Base-by-base conservation (phyloP, 2,113 vertebrate species). In the Hiodon alosoides region DNA sequence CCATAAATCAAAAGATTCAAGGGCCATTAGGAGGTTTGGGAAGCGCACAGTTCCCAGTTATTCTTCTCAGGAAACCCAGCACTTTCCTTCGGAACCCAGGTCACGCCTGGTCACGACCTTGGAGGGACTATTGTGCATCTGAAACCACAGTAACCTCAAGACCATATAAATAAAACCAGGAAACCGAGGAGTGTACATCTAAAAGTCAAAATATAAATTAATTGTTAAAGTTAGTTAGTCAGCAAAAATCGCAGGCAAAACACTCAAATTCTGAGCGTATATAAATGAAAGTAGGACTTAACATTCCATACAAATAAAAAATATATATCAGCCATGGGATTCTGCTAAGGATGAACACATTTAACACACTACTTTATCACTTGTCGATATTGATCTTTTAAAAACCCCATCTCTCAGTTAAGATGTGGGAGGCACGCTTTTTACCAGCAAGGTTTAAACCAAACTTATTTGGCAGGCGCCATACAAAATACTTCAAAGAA, bases 11-110 rank as follows among this genome's bases (percentile, higher is more conserved):
- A 72, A 31, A 71, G 6, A 9, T 76, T 84, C 79, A 79, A 83
- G 67, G 87, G 85, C 85, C 86, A 86, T 81, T 84, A 85, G 87
- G 86, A 90, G 88, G 89, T 90, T 85, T 88, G 86, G 90, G 91
- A 92, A 93, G 87, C 90, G 85, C 85, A 86, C 81, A 79, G 84
- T 93, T 93, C 88, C 91, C 87, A 84, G 80, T 89, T 86, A 89
- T 90, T 91, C 86, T 91, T 83, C 79, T 78, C 81, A 86, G 90
- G 89, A 90, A 89, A 86, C 69, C 72, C 76, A 83, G 78, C 83
- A 85, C 80, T 86, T 86, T 85, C 85, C 84, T 82, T 62, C 74
- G 85, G 83, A 89, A 85, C 86, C 76, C 55, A 58, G 87, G 87
- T 89, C 84, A 83, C 0, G 2, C 80, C 69, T 79, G 89, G 88